phyloP scores from a whole-genome alignment of 2,797 vertebrate genomes.

The Cygnus olor region DNA sequence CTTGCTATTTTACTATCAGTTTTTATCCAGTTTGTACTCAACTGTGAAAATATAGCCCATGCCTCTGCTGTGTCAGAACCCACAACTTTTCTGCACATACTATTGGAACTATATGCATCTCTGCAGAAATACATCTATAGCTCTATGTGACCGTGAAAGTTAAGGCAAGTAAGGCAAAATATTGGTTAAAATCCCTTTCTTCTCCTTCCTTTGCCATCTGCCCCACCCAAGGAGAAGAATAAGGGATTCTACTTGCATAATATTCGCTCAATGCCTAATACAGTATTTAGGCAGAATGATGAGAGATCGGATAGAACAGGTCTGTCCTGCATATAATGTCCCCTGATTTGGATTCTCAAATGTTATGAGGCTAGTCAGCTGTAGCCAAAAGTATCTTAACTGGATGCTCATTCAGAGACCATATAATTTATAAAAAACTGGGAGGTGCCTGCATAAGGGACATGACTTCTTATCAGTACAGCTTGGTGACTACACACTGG shows the following conservation, averaged over 20 bases:
- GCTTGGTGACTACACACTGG: background rate
- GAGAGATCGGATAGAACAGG: background rate
- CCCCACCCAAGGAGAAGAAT: fast-evolving
- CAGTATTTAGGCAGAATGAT: background rate
- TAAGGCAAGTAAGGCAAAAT: background rate
- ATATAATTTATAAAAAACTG: background rate
- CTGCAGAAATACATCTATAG: background rate
- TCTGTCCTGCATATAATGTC: background rate
- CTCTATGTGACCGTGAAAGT: background rate
- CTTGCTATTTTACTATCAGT: background rate
- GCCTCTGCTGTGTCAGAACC: background rate
- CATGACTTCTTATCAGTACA: background rate
- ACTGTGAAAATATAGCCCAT: background rate
- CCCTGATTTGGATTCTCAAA: background rate
- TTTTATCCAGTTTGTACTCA: background rate
- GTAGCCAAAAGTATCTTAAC: background rate
- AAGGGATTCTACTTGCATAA: background rate
- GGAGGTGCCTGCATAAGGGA: background rate
- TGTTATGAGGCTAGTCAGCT: background rate
- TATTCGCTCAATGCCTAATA: background rate
- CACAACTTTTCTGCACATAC: background rate
- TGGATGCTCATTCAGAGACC: background rate
- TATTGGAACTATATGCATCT: background rate
- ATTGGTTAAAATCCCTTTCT: background rate
- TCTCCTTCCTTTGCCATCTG: background rate